These are phyloP conservation scores for Lamellibrachia columna DNA, from an alignment of 2,888 invertebrate genomes.

Conservation along the genomic window DNA sequence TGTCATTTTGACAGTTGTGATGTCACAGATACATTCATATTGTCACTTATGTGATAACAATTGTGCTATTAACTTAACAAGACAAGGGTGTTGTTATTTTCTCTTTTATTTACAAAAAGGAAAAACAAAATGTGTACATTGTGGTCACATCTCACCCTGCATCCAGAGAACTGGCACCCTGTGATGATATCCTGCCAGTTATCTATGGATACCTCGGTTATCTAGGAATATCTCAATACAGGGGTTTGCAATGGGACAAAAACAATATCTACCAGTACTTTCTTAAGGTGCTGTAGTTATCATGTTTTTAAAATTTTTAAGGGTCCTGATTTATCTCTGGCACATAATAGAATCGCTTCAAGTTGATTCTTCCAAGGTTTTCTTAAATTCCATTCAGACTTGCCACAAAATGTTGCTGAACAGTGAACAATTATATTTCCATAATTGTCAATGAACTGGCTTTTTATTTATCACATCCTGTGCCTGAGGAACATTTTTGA, in stretches of 20 bases:
- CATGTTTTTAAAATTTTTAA: not conserved
- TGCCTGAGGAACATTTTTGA: not conserved
- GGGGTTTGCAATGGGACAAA: not conserved
- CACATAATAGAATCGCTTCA: not conserved
- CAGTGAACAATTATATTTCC: not conserved
- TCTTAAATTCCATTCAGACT: not conserved
- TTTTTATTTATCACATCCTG: not conserved
- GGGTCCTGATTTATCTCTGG: not conserved
- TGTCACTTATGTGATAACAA: not conserved
- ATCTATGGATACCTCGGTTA: not conserved
- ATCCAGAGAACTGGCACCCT: not conserved
- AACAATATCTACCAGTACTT: not conserved
- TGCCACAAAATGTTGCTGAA: not conserved
- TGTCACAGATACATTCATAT: too few relatives aligned
- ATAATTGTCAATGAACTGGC: not conserved
- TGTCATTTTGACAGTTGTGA: not conserved
- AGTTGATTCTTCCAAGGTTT: not conserved
- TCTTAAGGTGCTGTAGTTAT: not conserved
- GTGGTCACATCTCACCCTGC: not conserved
- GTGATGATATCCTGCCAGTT: not conserved
- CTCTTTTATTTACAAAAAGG: conserved; percentile 16
- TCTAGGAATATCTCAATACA: not conserved
- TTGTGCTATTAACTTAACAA: not conserved
- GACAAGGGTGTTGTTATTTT: not conserved
- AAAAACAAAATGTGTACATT: not conserved